phyloP scores from a whole-genome alignment of 2,113 vertebrate genomes.

The Pangasianodon gigas region DNA sequence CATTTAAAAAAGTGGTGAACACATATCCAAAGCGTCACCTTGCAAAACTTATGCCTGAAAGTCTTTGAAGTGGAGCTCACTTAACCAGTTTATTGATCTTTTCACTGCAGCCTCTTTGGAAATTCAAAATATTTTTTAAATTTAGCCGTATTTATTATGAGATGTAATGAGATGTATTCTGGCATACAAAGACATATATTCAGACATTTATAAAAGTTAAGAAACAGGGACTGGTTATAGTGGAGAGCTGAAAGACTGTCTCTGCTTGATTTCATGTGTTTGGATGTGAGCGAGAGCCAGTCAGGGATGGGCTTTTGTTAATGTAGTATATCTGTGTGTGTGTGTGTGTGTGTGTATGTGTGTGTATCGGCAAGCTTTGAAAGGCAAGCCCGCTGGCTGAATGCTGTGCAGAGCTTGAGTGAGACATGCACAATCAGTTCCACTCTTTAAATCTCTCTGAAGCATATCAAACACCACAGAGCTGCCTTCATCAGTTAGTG shows the following conservation, averaged over 20 bases:
- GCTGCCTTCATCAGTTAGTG: constrained; percentile 81
- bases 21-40: not conserved
- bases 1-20: not conserved
- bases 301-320: constrained; percentile 68
- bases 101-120: not conserved
- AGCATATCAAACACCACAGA: constrained; percentile 82
- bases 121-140: not conserved
- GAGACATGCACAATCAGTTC: constrained; percentile 83
- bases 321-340: constrained; percentile 60
- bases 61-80: not conserved
- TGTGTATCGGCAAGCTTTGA: constrained; percentile 75
- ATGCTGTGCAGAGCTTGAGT: constrained; percentile 78
- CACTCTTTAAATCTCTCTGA: constrained; percentile 81
- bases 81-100: not conserved
- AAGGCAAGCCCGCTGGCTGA: constrained; percentile 79
- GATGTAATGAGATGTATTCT: not conserved
- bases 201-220: not conserved
- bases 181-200: not conserved
- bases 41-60: not conserved
- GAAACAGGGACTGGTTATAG: not conserved
- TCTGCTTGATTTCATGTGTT: not conserved
- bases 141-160: constrained; percentile 13
- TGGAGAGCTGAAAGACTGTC: constrained; percentile 16
- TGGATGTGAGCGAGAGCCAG: constrained; percentile 38
- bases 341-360: not conserved